These are phyloP conservation scores for Turdus rufiventris DNA, from an alignment of 2,113 vertebrate genomes.

Conservation along the genomic window DNA sequence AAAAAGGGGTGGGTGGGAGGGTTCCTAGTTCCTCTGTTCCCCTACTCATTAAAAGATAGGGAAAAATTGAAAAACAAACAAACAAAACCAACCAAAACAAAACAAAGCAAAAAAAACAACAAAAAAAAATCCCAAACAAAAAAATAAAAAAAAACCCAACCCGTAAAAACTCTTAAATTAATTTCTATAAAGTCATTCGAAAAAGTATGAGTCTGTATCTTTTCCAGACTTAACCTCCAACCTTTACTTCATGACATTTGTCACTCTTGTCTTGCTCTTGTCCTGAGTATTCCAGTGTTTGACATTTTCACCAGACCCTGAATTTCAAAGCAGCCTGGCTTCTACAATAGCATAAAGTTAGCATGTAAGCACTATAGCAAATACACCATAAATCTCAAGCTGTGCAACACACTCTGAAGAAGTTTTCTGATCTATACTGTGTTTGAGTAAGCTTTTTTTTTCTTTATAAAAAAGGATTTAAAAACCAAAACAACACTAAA, in stretches of 20 bases:
- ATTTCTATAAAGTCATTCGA: not conserved
- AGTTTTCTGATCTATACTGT: not conserved
- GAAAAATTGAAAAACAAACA: no score
- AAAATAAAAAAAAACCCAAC: no score
- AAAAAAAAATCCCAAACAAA: no score
- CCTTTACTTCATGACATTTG: not conserved
- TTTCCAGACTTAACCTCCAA: not conserved
- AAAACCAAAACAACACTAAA: not conserved
- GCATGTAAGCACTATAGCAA: not conserved
- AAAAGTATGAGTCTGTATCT: not conserved
- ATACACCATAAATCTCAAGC: not conserved
- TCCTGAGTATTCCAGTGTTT: not conserved
- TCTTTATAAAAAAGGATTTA: not conserved
- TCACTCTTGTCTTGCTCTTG: not conserved
- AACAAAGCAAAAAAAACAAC: no score
- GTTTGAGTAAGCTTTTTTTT: not conserved
- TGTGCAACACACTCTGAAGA: not conserved
- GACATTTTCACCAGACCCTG: not conserved
- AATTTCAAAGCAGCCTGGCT: not conserved
- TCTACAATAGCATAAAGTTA: not conserved
- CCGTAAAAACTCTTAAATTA: not conserved
- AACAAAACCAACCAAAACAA: not conserved
- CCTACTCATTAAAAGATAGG: not conserved
- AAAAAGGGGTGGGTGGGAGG: not conserved
- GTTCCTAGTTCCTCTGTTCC: not conserved